Conservation (phyloP, 2,797 vertebrate genomes). For the Centropyge bicolor region DNA sequence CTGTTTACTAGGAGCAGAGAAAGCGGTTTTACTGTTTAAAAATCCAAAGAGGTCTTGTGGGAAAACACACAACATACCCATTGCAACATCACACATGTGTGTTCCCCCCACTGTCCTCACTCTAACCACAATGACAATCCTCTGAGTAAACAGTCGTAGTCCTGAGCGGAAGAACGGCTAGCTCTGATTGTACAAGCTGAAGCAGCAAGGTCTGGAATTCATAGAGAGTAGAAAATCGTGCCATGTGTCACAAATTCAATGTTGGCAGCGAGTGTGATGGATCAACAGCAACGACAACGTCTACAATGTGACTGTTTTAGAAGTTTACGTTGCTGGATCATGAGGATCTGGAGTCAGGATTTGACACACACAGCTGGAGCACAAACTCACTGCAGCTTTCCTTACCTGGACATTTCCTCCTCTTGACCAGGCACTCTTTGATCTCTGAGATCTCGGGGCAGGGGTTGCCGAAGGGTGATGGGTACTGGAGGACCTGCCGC, state of each 20-base stretch:
- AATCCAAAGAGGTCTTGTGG: slow-evolving; percentile 68
- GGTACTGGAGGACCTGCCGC: slow-evolving; percentile 90
- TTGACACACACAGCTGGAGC: neutral
- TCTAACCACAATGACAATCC: slow-evolving; percentile 76
- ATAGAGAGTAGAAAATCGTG: slow-evolving; percentile 69
- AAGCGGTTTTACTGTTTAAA: slow-evolving; percentile 70
- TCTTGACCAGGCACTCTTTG: slow-evolving; percentile 93
- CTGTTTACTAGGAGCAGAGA: slow-evolving; percentile 72
- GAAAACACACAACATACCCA: slow-evolving; percentile 70
- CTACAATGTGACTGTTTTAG: slow-evolving; percentile 2
- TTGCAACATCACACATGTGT: slow-evolving; percentile 81
- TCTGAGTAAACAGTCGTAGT: slow-evolving; percentile 81
- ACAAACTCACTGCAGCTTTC: neutral
- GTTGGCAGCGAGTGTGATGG: slow-evolving; percentile 43
- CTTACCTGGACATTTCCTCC: slow-evolving; percentile 92
- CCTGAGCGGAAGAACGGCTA: slow-evolving; percentile 75
- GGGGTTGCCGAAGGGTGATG: slow-evolving; percentile 89
- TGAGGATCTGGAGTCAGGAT: neutral
- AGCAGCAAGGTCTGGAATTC: slow-evolving; percentile 75
- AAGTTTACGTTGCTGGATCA: neutral
- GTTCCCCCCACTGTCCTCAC: slow-evolving; percentile 73
- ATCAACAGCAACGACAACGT: slow-evolving; percentile 34
- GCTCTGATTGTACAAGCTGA: slow-evolving; percentile 78
- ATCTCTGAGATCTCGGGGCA: slow-evolving; percentile 91
- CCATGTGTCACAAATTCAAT: slow-evolving; percentile 66